Conservation (phyloP, 2,797 vertebrate genomes). For the Synanceia verrucosa region DNA sequence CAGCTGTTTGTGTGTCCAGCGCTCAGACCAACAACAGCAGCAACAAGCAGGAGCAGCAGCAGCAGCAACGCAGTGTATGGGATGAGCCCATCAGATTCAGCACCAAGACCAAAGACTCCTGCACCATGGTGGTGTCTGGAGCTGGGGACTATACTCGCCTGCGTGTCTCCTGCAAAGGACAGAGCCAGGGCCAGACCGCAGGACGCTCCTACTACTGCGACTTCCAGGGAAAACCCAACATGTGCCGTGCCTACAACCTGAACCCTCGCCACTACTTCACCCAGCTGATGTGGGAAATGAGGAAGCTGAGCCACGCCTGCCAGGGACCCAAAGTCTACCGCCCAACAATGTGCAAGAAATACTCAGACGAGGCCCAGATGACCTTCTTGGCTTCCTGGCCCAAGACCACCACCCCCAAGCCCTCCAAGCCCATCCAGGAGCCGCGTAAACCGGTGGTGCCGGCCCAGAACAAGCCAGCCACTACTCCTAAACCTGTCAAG, state of each 20-base stretch:
- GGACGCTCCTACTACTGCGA: conserved; percentile 84
- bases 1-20: conserved; percentile 59
- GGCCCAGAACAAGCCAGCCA: conserved; percentile 54
- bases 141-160: conserved; percentile 79
- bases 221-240: conserved; percentile 81
- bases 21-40: conserved; percentile 78
- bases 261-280: conserved; percentile 88
- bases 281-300: conserved; percentile 84
- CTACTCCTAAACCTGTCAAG: conserved; percentile 62
- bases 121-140: conserved; percentile 79
- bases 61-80: conserved; percentile 61
- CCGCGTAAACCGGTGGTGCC: conserved; percentile 67
- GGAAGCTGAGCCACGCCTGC: conserved; percentile 84
- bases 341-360: conserved; percentile 83
- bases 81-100: conserved; percentile 86
- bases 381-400: conserved; percentile 78
- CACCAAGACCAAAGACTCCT: conserved; percentile 85
- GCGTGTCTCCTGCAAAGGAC: conserved; percentile 84
- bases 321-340: conserved; percentile 81
- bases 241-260: conserved; percentile 84
- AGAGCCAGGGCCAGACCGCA: conserved; percentile 72
- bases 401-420: conserved; percentile 64
- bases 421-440: conserved; percentile 57
- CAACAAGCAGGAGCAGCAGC: conserved; percentile 41
- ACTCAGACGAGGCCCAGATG: conserved; percentile 83